Evolutionary conservation across 2,797 vertebrate genomes (phyloP).

Genomic region (Neomorphus geoffroyi): DNA sequence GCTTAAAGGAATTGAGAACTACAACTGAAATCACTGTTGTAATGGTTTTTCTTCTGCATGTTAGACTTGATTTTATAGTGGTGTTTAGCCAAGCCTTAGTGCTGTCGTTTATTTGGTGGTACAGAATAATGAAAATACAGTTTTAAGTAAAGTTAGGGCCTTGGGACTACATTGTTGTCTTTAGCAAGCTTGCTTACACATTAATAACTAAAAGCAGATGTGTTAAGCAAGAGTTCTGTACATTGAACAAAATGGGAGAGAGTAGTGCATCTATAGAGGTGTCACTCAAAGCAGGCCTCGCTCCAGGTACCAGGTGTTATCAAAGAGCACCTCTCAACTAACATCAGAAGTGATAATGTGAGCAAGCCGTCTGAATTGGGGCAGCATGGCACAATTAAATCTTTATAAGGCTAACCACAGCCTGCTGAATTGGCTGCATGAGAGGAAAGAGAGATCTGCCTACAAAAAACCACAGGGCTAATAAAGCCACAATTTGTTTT

Average conservation of each 20-base stretch:
- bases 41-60: background rate
- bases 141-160: background rate
- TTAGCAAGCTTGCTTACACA: background rate
- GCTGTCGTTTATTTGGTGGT: background rate
- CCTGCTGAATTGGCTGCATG: background rate
- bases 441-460: background rate
- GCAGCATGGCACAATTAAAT: background rate
- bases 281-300: background rate
- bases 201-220: background rate
- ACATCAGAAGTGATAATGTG: constrained; percentile 30
- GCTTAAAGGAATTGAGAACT: background rate
- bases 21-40: background rate
- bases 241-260: background rate
- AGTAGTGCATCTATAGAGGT: background rate
- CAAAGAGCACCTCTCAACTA: constrained; percentile 6
- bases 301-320: background rate
- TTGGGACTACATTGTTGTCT: background rate
- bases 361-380: background rate
- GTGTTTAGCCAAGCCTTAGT: background rate
- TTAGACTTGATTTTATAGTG: background rate
- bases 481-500: background rate
- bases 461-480: background rate
- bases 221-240: background rate
- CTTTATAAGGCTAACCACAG: constrained; percentile 4
- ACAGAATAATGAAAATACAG: background rate